A percentile compares a stretch with the other conserved stretches of the same genome.
Conservation (phyloP, 2,113 vertebrate genomes). For the Alligator mississippiensis region DNA sequence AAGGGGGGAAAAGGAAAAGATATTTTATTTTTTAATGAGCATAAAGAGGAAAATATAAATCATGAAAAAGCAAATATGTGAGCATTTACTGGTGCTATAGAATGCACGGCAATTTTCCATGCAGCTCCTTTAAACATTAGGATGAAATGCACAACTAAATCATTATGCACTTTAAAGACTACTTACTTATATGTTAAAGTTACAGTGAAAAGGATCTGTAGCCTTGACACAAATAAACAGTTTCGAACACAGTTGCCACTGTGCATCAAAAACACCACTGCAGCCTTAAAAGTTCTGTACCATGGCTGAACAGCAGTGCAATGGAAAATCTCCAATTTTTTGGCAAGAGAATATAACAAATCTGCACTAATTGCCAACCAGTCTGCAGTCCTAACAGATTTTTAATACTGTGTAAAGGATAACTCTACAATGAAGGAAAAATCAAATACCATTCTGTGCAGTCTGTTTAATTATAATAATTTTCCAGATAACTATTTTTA, state of each 20-base stretch:
- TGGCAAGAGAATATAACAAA: neutral
- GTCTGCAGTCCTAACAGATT: neutral
- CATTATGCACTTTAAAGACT: neutral
- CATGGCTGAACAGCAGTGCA: neutral
- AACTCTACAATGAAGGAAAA: neutral
- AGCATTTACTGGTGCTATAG: neutral
- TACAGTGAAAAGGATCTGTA: neutral
- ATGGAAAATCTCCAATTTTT: neutral
- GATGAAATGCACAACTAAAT: neutral
- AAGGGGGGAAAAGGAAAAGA: slow-evolving; percentile 15
- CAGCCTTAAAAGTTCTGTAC: neutral
- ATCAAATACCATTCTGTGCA: neutral
- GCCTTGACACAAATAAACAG: neutral
- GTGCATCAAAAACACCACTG: neutral
- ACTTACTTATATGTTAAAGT: neutral
- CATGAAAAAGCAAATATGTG: neutral
- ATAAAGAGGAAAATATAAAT: neutral
- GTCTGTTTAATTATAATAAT: neutral
- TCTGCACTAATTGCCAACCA: neutral
- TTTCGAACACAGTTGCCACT: neutral
- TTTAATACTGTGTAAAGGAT: neutral
- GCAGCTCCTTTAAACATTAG: neutral
- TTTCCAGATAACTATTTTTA: neutral
- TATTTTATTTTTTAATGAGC: neutral
- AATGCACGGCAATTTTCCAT: neutral